Percentiles rank a stretch among this genome's conserved stretches.
Evolutionary conservation across 2,113 vertebrate genomes (phyloP).

Genomic region (Epinephelus fuscoguttatus): DNA sequence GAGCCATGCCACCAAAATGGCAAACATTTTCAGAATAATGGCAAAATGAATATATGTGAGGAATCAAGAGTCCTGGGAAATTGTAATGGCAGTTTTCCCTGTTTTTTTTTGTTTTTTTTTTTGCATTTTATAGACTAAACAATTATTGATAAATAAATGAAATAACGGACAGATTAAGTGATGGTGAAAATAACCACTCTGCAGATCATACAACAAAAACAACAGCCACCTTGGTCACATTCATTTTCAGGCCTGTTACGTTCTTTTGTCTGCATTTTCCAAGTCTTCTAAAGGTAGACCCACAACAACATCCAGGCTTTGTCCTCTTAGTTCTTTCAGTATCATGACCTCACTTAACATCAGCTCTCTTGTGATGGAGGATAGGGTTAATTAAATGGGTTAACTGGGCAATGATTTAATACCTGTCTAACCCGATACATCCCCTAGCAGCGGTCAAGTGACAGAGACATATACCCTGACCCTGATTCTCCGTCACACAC

Average conservation of each 20-base stretch:
- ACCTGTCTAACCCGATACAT: conserved; percentile 21
- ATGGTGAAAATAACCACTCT: neutral
- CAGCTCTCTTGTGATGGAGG: neutral
- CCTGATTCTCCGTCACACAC: conserved; percentile 42
- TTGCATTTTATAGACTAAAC: too few relatives aligned
- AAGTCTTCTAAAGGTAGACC: neutral
- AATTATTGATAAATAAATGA: neutral
- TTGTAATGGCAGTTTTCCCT: too few relatives aligned
- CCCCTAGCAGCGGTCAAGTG: conserved; percentile 11
- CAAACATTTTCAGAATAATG: too few relatives aligned
- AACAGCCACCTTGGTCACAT: neutral
- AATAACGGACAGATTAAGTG: neutral
- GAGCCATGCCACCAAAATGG: too few relatives aligned
- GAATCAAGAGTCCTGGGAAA: too few relatives aligned
- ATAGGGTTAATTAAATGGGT: conserved; percentile 43
- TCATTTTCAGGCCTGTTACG: neutral
- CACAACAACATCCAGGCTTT: neutral
- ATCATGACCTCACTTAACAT: conserved; percentile 1
- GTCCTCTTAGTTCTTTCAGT: neutral
- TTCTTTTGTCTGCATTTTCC: neutral
- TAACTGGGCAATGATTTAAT: conserved; percentile 58
- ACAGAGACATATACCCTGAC: conserved; percentile 47
- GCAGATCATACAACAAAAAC: neutral
- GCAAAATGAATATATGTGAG: too few relatives aligned
- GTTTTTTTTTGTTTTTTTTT: too few relatives aligned